These are phyloP conservation scores for Netelia melanura DNA, from an alignment of 2,888 invertebrate genomes.

Conservation along the genomic window DNA sequence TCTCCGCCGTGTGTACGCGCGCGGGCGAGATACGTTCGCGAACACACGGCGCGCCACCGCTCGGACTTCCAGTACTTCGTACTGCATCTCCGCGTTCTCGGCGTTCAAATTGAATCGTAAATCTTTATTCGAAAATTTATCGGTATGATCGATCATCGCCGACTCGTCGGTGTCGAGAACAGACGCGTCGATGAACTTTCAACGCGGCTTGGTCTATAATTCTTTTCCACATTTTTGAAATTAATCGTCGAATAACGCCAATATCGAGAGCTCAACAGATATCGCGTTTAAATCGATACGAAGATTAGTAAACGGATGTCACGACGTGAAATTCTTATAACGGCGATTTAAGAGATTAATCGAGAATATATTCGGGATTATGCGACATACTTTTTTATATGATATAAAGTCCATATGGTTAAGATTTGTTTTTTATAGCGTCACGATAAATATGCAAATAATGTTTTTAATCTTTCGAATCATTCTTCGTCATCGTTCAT, in stretches of 20 bases:
- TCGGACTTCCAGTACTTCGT: background rate
- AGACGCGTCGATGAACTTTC: too few relatives aligned
- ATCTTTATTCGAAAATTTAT: constrained; percentile 49
- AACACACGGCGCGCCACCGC: constrained; percentile 11
- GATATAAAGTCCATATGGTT: background rate
- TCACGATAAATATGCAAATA: constrained; percentile 18
- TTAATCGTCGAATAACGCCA: too few relatives aligned
- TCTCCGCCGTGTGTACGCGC: constrained; percentile 30
- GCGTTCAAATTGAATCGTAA: constrained; percentile 56
- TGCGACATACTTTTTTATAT: background rate
- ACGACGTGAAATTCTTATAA: background rate
- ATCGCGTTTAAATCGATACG: background rate
- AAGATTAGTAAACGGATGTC: background rate
- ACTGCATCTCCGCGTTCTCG: constrained; percentile 10
- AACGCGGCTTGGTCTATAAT: too few relatives aligned
- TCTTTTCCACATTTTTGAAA: too few relatives aligned
- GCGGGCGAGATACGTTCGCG: constrained; percentile 11
- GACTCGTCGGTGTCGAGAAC: background rate
- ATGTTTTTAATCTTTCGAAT: background rate
- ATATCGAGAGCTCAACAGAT: background rate
- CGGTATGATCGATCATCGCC: constrained; percentile 39
- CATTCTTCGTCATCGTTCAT: background rate
- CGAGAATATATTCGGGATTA: background rate
- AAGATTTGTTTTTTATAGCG: background rate
- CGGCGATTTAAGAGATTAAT: background rate